These are phyloP conservation scores for Glyptemys insculpta DNA, from an alignment of 2,797 vertebrate genomes.

Conservation along the genomic window DNA sequence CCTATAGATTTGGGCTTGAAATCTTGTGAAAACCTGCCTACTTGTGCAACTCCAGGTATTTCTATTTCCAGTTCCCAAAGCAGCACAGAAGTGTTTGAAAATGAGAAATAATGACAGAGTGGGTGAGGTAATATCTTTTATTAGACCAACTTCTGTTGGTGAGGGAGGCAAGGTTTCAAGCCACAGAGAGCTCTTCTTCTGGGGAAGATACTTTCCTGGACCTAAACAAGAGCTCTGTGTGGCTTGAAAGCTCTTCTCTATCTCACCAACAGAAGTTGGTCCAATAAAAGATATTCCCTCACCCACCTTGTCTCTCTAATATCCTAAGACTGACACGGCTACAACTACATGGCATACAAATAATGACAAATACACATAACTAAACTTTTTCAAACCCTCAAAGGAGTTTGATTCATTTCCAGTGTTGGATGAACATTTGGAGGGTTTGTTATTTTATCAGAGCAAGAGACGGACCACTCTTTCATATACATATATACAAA, in stretches of 20 bases:
- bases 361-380: not conserved
- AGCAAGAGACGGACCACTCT: not conserved
- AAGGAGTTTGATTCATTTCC: slow-evolving; percentile 38
- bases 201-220: not conserved
- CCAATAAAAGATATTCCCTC: not conserved
- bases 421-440: not conserved
- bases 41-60: accelerated
- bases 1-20: not conserved
- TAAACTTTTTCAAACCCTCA: not conserved
- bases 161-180: not conserved
- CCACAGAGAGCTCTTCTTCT: not conserved
- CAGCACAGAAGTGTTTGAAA: not conserved
- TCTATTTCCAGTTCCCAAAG: not conserved
- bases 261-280: not conserved
- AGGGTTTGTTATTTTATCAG: not conserved
- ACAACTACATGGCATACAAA: accelerated
- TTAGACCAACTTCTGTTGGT: not conserved
- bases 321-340: not conserved
- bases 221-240: not conserved
- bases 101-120: not conserved
- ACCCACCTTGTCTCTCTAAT: not conserved
- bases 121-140: not conserved
- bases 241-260: not conserved
- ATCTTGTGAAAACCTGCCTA: not conserved
- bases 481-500: not conserved